Evolutionary conservation across 2,113 vertebrate species (phyloP), one percentile per base, ranked within the genome.

Genomic region (Hassar affinis): DNA sequence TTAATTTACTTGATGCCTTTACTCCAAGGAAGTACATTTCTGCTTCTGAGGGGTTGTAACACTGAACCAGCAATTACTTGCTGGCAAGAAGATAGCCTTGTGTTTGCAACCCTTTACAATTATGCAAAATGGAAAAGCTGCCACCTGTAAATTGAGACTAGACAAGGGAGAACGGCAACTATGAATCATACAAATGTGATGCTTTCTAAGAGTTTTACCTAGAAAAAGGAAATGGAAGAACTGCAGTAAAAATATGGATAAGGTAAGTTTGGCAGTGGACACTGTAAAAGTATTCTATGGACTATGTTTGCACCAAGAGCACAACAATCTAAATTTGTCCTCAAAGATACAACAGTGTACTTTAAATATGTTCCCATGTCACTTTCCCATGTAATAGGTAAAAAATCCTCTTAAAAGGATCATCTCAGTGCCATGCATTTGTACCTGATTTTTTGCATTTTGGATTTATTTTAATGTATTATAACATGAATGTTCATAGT

Each of bases 121-220:
- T 47, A 62, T 59, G 12, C 38, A 79, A 62, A 47, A 79, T 62
- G n/a, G 42, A 45, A 62, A 79, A 47, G 78, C 38, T 64, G 30
- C 57, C 77, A 35, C 27, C 64, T 81, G 64, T 56, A 81, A 81
- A 54, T 38, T 68, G 22, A 42, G 49, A 68, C 1, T 71, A 56
- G 33, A 52, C 8, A 12, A 69, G 20, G 78, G 33, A 69, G 62
- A 80, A 38, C 0, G 1, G 45, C 52, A 64, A 49, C 10, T 62
- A 52, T 38, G 25, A 57, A 20, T 71, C 22, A 61, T 64, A 27
- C 5, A 64, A 56, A 76, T 72, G 22, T 42, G 38, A n/a, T 72
- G 54, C 38, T 45, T 82, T 27, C 51, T 57, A 18, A 0, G 54
- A 45, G 27, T 47, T 74, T 8, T 47, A 49, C 74, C 17, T 20